Evolutionary conservation across 2,888 invertebrate species (phyloP), one percentile per base, ranked within the genome.

Genomic region (Agrilus biguttatus): DNA sequence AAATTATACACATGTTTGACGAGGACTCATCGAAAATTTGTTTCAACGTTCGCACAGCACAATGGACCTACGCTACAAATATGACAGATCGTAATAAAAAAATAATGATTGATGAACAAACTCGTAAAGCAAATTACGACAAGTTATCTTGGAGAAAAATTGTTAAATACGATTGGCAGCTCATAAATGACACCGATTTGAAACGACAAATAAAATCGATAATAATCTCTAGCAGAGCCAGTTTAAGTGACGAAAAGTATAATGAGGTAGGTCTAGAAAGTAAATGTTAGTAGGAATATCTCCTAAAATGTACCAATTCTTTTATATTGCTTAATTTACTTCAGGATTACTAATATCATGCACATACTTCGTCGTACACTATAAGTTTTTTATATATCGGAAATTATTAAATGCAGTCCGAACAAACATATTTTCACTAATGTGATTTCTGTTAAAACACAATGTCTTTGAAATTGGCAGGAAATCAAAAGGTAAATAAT

Each of bases 11-110:
- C 5, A 82, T 83, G 58, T 83, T 80, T 53, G 81, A 84, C 55
- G 67, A 73, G 17, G 83, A 83, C 61, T 83, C 82, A 0, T 75
- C 80, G 1, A 72, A 73, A 37, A 78, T 80, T 73, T 85, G 84
- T 56, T 81, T 78, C 61, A 70, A 76, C 48, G 78, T 83, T 2
- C 79, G 75, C 40, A 75, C 74, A 50, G 75, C 81, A 0, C 81
- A 83, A 56, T 85, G 85, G 84, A 73, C 74, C 43, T 85, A 80
- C 57, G 79, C 80, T 7, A 84, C 83, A 6, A 85, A 85, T 60
- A 78, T 83, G 49, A 83, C 83, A 0, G 83, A 83, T 41, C 63
- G 65, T 48, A 84, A 83, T 62, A 74, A 78, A 3, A 69, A 80
- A 2, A 68, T 76, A 41, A 83, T 84, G 83, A 60, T 76, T 1